Evolutionary conservation across 2,797 vertebrate species (phyloP), one percentile per base, ranked within the genome.

Genomic region (Coracias cyanogaster): DNA sequence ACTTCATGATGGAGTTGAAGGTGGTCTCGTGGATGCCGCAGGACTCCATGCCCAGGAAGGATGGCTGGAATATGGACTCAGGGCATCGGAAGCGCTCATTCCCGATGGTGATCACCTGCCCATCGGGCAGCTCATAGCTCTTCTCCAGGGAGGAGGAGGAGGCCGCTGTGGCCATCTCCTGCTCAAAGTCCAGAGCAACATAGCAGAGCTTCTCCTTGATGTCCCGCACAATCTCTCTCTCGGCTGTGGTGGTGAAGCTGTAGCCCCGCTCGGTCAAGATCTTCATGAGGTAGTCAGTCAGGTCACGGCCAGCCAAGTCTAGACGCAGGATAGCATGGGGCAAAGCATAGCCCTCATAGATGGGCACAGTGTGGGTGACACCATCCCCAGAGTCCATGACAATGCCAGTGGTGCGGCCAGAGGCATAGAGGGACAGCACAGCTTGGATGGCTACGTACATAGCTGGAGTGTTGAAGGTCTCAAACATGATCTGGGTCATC

Each of bases 1-100:
- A 98, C 73, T 97, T 98, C 97, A 97, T 97, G 93, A 98, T 96
- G 76, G 96, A 94, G 77, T 97, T 94, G 93, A 93, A 97, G 46
- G 92, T 93, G 39, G 91, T 93, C 85, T 97, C 96, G 0, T 97
- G 97, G 78, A 96, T 97, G 62, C 97, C 88, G 0, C 92, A 95
- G 18, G 93, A 96, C 89, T 97, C 97, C 96, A 96, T 93, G 67
- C 96, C 96, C 72, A 97, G 87, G 82, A 97, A 97, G 18, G 83
- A 87, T 3, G 96, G 91, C 28, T 97, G 95, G 89, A 97, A 97
- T n/a, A 97, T 91, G 45, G 93, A 77, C 67, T 97, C 97, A 0
- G 96, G 97, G 31, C 96, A 97, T 12, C 91, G 70, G 97, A 97
- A 97, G 3, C 94, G 82, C 71, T 97, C 96, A 0, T 95, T 97